phyloP scores from a whole-genome alignment of 2,888 invertebrate species.

The Pollenia angustigena region DNA sequence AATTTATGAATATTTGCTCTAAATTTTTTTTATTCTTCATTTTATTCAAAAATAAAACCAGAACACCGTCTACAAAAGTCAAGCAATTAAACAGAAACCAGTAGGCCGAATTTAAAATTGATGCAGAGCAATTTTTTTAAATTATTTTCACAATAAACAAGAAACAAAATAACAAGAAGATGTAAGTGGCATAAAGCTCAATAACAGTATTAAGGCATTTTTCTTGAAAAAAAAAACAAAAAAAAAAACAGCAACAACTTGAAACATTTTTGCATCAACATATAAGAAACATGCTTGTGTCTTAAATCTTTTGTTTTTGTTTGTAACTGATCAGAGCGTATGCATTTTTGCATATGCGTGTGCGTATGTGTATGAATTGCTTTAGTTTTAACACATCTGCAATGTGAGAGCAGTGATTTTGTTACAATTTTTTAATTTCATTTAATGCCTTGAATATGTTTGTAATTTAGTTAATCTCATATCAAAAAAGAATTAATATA shows the following conservation, averaged over 20 bases:
- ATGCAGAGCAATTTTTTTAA: neutral
- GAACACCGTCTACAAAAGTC: neutral
- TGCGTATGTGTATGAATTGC: neutral
- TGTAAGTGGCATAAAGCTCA: slow-evolving; percentile 1
- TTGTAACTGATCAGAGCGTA: too few relatives aligned
- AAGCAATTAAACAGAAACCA: slow-evolving; percentile 4
- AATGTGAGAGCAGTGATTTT: neutral
- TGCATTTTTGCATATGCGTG: neutral
- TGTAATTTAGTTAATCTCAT: slow-evolving; percentile 37
- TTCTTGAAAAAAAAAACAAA: too few relatives aligned
- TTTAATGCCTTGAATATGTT: slow-evolving; percentile 29
- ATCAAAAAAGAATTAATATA: slow-evolving; percentile 34
- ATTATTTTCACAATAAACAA: slow-evolving; percentile 21
- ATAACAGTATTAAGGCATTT: slow-evolving; percentile 32
- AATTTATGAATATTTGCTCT: too few relatives aligned
- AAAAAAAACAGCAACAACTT: slow-evolving; percentile 23
- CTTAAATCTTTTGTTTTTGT: slow-evolving; percentile 64
- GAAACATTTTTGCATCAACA: slow-evolving; percentile 2
- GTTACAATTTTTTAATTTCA: slow-evolving; percentile 28
- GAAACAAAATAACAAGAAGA: neutral
- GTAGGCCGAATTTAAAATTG: slow-evolving; percentile 1
- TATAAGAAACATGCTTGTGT: slow-evolving; percentile 17
- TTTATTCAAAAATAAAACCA: neutral
- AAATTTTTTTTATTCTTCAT: too few relatives aligned
- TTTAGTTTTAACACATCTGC: neutral